A percentile compares a stretch with the other conserved stretches of the same genome.
These are phyloP conservation scores for Girardia tigrina DNA, from an alignment of 2,888 invertebrate species.

Conservation along the genomic window DNA sequence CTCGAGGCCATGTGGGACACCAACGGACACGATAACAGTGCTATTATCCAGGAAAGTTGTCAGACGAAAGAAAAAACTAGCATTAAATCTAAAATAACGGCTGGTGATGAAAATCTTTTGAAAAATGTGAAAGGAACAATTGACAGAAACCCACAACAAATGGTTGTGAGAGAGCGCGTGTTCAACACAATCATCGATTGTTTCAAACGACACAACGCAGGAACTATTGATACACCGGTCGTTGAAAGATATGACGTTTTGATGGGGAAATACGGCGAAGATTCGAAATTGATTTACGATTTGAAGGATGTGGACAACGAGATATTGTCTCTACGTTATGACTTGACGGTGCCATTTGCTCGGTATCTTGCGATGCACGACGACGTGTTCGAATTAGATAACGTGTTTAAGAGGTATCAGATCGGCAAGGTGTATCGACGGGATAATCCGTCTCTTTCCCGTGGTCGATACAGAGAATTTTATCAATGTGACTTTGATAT, in stretches of 20 bases:
- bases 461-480: constrained; percentile 89
- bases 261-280: constrained; percentile 97
- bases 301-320: constrained; percentile 96
- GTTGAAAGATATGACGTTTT: constrained; percentile 96
- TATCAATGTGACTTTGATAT: constrained; percentile 99
- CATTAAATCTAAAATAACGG: no score
- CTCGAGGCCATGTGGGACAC: no score
- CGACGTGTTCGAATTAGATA: constrained; percentile 54
- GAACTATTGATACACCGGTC: constrained; percentile 91
- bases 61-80: no score
- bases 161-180: constrained; percentile 69
- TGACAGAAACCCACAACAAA: constrained; percentile 83
- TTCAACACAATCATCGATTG: constrained; percentile 70
- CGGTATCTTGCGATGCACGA: constrained; percentile 95
- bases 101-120: not conserved
- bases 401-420: constrained; percentile 81
- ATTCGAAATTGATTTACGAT: constrained; percentile 94
- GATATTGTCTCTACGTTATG: constrained; percentile 81
- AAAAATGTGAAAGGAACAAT: constrained; percentile 59
- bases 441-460: constrained; percentile 89
- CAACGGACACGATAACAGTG: no score
- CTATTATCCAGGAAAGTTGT: no score
- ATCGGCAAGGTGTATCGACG: constrained; percentile 94
- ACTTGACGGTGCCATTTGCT: constrained; percentile 87
- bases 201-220: constrained; percentile 91